Evolutionary conservation across 1,140 invertebrate species (phyloP).

Genomic region (Solenopsis fugax): DNA sequence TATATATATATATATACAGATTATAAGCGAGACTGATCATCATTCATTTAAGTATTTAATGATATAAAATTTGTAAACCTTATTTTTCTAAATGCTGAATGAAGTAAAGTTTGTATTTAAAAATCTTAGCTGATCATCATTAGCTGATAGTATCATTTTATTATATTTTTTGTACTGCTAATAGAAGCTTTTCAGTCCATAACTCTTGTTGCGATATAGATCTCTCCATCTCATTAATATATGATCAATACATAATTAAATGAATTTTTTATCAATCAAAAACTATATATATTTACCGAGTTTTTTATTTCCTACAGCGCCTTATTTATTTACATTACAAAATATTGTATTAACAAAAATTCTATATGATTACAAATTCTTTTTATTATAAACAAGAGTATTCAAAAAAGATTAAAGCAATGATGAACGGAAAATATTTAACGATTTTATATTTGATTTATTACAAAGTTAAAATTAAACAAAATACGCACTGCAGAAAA

Average conservation of each 20-base stretch:
- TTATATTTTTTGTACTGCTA: conserved; percentile 43
- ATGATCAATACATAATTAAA: conserved; percentile 42
- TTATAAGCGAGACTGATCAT: conserved; percentile 62
- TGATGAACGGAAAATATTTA: background rate
- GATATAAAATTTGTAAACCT: conserved; percentile 42
- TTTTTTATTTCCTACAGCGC: conserved; percentile 1
- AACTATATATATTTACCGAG: conserved; percentile 3
- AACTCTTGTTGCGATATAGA: conserved; percentile 26
- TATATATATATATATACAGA: background rate
- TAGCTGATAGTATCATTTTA: conserved; percentile 33
- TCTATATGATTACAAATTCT: background rate
- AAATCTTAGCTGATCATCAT: conserved; percentile 1
- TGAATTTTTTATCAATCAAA: conserved; percentile 6
- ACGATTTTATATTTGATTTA: conserved; percentile 29
- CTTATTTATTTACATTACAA: conserved; percentile 25
- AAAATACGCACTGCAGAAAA: background rate
- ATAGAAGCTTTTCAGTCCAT: conserved; percentile 5
- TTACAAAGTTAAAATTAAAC: conserved; percentile 29
- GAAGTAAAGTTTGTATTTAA: conserved; percentile 32
- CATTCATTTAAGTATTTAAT: conserved; percentile 46
- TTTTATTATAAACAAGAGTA: background rate
- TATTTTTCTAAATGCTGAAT: conserved; percentile 25
- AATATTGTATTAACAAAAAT: conserved; percentile 10
- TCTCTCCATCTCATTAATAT: background rate
- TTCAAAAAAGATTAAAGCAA: background rate